Conservation (phyloP, 92 coral and sea anemone species). For the Zoanthus sansibaricus region DNA sequence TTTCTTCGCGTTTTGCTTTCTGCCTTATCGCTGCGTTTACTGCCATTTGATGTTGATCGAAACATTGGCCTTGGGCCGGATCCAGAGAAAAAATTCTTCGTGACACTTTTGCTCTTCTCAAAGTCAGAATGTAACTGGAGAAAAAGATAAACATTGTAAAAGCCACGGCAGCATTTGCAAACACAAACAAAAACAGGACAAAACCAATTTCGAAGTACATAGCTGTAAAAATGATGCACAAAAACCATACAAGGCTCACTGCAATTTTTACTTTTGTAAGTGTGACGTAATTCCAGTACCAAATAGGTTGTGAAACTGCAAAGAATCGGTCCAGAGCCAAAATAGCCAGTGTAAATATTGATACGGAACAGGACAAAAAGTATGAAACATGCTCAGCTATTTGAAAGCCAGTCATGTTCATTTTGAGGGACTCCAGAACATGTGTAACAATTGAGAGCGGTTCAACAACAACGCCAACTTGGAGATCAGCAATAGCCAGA, state of each 20-base stretch:
- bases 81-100: not conserved
- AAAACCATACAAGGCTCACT: slow-evolving; percentile 47
- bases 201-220: slow-evolving; percentile 61
- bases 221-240: slow-evolving; percentile 44
- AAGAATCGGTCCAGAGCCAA: slow-evolving; percentile 55
- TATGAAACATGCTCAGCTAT: slow-evolving; percentile 51
- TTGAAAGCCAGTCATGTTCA: slow-evolving; percentile 23
- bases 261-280: slow-evolving; percentile 25
- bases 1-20: slow-evolving; percentile 61
- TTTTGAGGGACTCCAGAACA: slow-evolving; percentile 34
- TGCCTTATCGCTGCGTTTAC: slow-evolving; percentile 23
- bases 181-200: slow-evolving; percentile 50
- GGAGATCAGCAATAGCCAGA: slow-evolving; percentile 54
- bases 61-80: too few species aligned
- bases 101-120: slow-evolving; percentile 34
- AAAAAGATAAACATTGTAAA: slow-evolving; percentile 46
- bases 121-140: slow-evolving; percentile 47
- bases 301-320: slow-evolving; percentile 45
- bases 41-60: not conserved
- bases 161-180: slow-evolving; percentile 52
- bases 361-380: slow-evolving; percentile 61
- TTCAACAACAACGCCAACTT: slow-evolving; percentile 51
- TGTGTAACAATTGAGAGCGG: slow-evolving; percentile 48
- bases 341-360: slow-evolving; percentile 43
- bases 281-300: slow-evolving; percentile 52